A percentile compares a stretch with the other conserved stretches of the same genome.
These are phyloP conservation scores for Dryomyza anilis DNA, from an alignment of 2,888 invertebrate species.

Conservation along the genomic window DNA sequence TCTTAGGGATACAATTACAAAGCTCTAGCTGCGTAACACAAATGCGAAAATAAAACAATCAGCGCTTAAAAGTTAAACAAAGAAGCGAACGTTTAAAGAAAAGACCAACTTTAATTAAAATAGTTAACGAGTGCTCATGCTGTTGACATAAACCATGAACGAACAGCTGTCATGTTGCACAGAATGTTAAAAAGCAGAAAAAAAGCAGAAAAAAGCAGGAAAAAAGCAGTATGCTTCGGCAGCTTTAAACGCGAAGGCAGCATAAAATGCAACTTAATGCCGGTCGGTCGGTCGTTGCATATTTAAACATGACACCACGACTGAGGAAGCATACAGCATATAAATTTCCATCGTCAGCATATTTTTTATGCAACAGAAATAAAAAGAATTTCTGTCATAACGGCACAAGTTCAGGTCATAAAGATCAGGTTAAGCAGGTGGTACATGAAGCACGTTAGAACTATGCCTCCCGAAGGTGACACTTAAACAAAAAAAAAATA, in stretches of 20 bases:
- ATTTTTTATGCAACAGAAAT: too few species aligned
- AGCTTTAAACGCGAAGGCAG: too few species aligned
- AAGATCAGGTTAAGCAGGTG: not conserved
- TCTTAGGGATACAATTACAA: not conserved
- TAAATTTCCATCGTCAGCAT: too few species aligned
- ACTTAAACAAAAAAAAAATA: not conserved
- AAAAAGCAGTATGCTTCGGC: too few species aligned
- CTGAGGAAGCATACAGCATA: not conserved
- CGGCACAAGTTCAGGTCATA: slow-evolving; percentile 14
- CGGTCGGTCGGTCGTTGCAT: too few species aligned
- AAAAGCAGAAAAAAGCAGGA: too few species aligned
- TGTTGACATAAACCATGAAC: not conserved
- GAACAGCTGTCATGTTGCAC: too few species aligned
- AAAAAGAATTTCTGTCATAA: slow-evolving; percentile 2
- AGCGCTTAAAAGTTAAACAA: not conserved
- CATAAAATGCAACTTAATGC: too few species aligned
- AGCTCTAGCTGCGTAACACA: too few species aligned
- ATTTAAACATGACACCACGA: not conserved
- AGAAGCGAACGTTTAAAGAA: not conserved
- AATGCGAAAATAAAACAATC: not conserved
- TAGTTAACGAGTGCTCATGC: not conserved
- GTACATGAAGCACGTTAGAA: not conserved
- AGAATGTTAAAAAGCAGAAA: too few species aligned
- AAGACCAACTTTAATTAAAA: not conserved
- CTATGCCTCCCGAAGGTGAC: not conserved